Percentiles rank a stretch among this genome's conserved stretches.
phyloP scores from a whole-genome alignment of 1,140 invertebrate genomes.

The Leptopilina boulardi region DNA sequence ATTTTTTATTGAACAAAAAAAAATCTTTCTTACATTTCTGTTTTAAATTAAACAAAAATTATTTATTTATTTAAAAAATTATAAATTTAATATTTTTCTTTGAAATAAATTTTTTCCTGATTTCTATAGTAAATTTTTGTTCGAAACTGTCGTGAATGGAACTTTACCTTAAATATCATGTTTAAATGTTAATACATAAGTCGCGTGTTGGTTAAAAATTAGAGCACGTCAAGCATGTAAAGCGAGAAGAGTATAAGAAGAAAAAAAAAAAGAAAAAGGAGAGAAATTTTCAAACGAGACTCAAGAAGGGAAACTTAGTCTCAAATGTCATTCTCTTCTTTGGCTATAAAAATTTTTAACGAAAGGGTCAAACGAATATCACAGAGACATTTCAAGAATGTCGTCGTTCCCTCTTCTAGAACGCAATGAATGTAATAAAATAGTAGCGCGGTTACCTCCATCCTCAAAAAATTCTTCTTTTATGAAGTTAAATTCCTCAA shows the following conservation, averaged over 20 bases:
- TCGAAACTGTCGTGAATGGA: too few species aligned
- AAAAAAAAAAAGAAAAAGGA: neutral
- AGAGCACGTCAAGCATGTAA: neutral
- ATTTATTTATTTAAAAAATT: too few species aligned
- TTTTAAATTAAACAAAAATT: too few species aligned
- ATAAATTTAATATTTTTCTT: too few species aligned
- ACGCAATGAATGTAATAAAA: neutral
- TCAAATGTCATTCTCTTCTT: constrained; percentile 11
- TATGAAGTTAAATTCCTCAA: constrained; percentile 1
- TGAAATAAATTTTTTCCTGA: too few species aligned
- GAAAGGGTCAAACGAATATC: neutral
- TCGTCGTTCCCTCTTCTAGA: neutral
- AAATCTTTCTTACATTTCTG: too few species aligned
- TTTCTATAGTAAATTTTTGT: too few species aligned
- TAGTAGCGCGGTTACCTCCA: neutral
- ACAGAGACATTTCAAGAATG: constrained; percentile 15
- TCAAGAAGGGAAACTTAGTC: neutral
- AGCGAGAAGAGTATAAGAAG: neutral
- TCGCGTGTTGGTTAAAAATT: constrained; percentile 16
- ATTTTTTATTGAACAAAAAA: too few species aligned
- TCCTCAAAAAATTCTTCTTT: neutral
- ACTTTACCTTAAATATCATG: neutral
- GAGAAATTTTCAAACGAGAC: neutral
- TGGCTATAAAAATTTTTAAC: constrained; percentile 1
- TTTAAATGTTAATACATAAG: constrained; percentile 20